phyloP scores from a whole-genome alignment of 1,140 invertebrate genomes.

The Atta texana region DNA sequence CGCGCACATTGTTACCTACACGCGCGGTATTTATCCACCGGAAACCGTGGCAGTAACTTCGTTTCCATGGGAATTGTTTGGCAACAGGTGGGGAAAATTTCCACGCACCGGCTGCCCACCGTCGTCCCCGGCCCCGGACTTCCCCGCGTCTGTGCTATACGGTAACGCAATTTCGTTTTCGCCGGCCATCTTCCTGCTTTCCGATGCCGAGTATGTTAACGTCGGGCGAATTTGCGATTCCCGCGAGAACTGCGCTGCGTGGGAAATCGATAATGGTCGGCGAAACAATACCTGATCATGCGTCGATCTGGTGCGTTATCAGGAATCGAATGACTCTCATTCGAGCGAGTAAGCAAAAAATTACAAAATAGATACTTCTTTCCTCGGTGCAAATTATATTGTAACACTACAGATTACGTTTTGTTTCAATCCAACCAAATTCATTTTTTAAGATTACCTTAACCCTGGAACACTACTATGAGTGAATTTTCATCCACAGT shows the following conservation, averaged over 20 bases:
- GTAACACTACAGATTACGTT: neutral
- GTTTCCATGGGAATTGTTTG: slow-evolving; percentile 85
- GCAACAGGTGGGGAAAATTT: slow-evolving; percentile 85
- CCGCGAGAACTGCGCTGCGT: slow-evolving; percentile 27
- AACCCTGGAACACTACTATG: too few species aligned
- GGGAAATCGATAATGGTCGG: slow-evolving; percentile 36
- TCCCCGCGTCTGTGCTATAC: neutral
- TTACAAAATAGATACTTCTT: neutral
- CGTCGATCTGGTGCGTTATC: neutral
- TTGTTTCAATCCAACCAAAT: neutral
- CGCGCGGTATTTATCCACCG: slow-evolving; percentile 78
- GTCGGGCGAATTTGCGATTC: slow-evolving; percentile 50
- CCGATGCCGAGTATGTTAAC: slow-evolving; percentile 30
- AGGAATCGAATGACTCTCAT: neutral
- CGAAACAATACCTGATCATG: slow-evolving; percentile 9
- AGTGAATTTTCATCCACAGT: too few species aligned
- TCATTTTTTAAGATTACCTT: neutral
- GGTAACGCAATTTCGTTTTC: slow-evolving; percentile 59
- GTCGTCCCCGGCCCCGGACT: slow-evolving; percentile 23
- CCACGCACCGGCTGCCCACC: slow-evolving; percentile 74
- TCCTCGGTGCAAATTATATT: neutral
- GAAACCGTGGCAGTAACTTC: slow-evolving; percentile 80
- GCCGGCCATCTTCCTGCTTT: slow-evolving; percentile 60
- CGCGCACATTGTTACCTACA: slow-evolving; percentile 39
- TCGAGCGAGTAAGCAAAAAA: neutral